Percentiles rank a stretch among this genome's conserved stretches.
These are phyloP conservation scores for Ceratotherium simum DNA, from an alignment of 2,113 vertebrate genomes.

Conservation along the genomic window DNA sequence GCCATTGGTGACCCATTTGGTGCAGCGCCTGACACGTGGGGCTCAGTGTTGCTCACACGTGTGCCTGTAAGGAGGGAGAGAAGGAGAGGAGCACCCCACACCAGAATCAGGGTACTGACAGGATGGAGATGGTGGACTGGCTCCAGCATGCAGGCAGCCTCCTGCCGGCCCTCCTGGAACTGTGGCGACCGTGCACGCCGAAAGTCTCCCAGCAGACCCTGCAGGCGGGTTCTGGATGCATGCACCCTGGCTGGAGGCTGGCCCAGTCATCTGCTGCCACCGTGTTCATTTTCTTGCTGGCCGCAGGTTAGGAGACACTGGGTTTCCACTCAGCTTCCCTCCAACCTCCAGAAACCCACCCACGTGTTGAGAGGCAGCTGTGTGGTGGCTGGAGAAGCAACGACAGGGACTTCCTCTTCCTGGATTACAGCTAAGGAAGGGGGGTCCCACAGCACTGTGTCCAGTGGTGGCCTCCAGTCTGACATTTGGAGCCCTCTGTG, in stretches of 20 bases:
- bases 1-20: accelerated
- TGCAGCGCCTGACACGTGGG: accelerated
- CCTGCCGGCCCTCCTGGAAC: accelerated
- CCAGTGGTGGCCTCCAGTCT: accelerated
- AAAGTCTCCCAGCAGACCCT: accelerated
- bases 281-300: accelerated
- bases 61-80: accelerated
- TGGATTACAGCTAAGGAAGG: accelerated
- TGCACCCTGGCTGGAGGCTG: accelerated
- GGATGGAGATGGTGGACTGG: accelerated
- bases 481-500: not conserved
- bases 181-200: accelerated
- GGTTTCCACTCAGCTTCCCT: accelerated
- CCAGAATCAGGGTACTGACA: accelerated
- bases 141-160: accelerated
- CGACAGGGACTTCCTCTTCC: accelerated
- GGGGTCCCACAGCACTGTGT: accelerated
- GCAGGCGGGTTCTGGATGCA: not conserved
- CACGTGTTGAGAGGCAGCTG: no score
- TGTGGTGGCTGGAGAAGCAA: not conserved
- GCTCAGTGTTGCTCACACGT: accelerated
- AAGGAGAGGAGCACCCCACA: accelerated
- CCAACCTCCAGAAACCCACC: no score
- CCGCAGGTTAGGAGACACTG: no score
- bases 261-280: accelerated